Evolutionary conservation across 2,797 vertebrate species (phyloP), one percentile per base, ranked within the genome.

Genomic region (Pseudomugil gertrudae): DNA sequence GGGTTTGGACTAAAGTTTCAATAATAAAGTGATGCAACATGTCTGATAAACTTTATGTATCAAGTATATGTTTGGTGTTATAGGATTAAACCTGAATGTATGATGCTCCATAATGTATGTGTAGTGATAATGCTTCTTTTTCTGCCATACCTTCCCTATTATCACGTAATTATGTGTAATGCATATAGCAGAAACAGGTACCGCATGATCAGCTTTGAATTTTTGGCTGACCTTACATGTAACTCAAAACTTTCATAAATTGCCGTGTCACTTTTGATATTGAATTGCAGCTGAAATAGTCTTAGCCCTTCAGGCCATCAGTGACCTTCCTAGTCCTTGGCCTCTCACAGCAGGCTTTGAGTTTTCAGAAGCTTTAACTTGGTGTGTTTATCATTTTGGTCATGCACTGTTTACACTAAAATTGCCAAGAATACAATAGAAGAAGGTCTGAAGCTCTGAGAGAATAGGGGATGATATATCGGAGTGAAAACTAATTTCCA

Each of bases 391-490:
- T 92, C 84, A 92, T 93, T 90, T 91, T 76, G 84, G 90, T 92
- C 87, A 87, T 92, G 88, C 89, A 84, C 75, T 54, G 57, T 89
- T 92, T 85, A 84, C 80, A 76, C 66, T n/a, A 63, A 83, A 85
- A 86, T 89, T 76, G 74, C 65, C 72, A 69, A 76, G 79, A 90
- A 89, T 89, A 79, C 85, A 84, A 78, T 74, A 72, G 80, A 72
- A 86, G 80, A 84, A 73, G 78, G 59, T 79, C 70, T 80, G 80
- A 84, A 78, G 86, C 86, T 82, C 76, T 52, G 79, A 84, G 87
- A 92, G 90, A 92, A 92, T 81, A 87, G 81, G 79, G 84, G 87
- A 92, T 93, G 91, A 93, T 92, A 85, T 92, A 91, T 93, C 87
- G 82, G 72, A 91, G 87, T 80, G 84, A 91, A 94, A 92, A 93